These are phyloP conservation scores for Hiodon alosoides DNA, from an alignment of 2,113 vertebrate genomes.

Conservation along the genomic window DNA sequence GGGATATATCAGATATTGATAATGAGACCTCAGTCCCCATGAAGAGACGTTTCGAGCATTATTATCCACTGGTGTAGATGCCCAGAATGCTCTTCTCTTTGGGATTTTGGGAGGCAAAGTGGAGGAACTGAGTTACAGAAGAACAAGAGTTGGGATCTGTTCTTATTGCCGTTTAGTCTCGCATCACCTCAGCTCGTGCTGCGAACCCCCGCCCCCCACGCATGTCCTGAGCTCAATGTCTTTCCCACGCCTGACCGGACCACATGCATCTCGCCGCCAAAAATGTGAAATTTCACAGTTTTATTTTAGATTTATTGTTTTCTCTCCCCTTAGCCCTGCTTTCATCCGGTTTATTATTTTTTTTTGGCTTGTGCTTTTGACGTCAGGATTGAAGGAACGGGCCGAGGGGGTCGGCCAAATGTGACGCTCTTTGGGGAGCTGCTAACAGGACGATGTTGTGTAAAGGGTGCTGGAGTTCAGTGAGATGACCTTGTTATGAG, in stretches of 20 bases:
- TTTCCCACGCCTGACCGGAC: conserved; percentile 51
- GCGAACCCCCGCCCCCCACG: neutral
- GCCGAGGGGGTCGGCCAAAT: conserved; percentile 32
- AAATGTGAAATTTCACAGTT: conserved; percentile 49
- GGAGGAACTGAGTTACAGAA: no score
- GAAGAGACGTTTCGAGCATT: no score
- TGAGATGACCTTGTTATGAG: neutral
- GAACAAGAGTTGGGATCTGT: no score
- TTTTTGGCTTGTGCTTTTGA: conserved; percentile 11
- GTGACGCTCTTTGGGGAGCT: conserved; percentile 16
- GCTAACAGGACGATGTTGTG: neutral
- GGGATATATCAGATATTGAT: no score
- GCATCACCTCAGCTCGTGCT: neutral
- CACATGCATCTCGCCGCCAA: conserved; percentile 45
- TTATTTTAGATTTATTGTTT: conserved; percentile 22
- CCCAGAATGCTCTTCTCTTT: no score
- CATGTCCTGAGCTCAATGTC: conserved; percentile 30
- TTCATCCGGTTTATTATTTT: neutral
- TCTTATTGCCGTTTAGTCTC: neutral
- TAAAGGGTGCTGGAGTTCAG: neutral
- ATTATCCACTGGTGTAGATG: no score
- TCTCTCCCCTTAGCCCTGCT: conserved; percentile 16
- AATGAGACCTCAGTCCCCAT: no score
- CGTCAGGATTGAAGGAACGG: conserved; percentile 36
- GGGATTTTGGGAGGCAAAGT: no score